Percentiles rank a stretch among this genome's conserved stretches.
These are phyloP conservation scores for Percina caprodes DNA, from an alignment of 2,113 vertebrate species.

Conservation along the genomic window DNA sequence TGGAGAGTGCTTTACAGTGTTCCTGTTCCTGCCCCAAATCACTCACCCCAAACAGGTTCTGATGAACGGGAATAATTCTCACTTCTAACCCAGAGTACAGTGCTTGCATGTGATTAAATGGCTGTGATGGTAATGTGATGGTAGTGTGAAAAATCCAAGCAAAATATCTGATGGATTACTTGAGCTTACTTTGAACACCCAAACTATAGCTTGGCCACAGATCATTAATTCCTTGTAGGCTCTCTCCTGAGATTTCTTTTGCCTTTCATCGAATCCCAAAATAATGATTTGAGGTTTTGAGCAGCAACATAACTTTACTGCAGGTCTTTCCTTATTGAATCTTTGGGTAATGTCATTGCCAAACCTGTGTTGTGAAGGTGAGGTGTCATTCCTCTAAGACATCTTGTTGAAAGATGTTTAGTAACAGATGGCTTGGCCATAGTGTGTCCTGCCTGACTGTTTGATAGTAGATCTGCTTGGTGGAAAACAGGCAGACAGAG, in stretches of 20 bases:
- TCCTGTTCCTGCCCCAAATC: conserved; percentile 24
- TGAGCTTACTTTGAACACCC: no score
- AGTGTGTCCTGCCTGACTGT: conserved; percentile 35
- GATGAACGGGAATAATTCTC: not conserved
- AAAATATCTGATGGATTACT: no score
- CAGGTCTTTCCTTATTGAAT: conserved; percentile 32
- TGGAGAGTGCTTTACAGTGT: conserved; percentile 1
- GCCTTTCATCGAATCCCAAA: not conserved
- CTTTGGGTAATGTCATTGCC: conserved; percentile 27
- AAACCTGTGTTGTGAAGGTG: conserved; percentile 65
- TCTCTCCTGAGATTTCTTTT: not conserved
- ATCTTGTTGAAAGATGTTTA: conserved; percentile 66
- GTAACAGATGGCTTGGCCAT: conserved; percentile 69
- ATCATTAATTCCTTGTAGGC: not conserved
- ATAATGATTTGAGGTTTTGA: conserved; percentile 17
- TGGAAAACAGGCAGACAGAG: conserved; percentile 63
- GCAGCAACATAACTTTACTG: not conserved
- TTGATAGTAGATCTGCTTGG: conserved; percentile 67
- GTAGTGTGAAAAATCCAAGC: no score
- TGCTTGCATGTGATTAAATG: no score
- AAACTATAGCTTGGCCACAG: not conserved
- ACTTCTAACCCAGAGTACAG: not conserved
- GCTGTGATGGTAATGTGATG: no score
- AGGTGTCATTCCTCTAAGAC: conserved; percentile 45
- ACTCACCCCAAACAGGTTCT: not conserved